Evolutionary conservation across 2,888 invertebrate genomes (phyloP).

Genomic region (Ornithoptera priamus): DNA sequence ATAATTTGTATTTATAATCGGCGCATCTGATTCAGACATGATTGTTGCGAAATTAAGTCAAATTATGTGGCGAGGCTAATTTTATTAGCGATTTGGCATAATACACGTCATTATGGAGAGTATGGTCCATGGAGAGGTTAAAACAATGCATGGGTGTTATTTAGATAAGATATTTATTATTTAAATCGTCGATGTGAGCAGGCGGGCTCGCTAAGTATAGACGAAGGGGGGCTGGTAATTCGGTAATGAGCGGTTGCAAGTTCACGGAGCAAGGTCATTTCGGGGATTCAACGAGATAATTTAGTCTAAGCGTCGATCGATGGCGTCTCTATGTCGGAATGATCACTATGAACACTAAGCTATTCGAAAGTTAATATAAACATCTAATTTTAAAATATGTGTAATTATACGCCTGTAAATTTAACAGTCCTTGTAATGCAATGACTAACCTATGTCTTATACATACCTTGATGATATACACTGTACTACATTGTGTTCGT

Average conservation of each 20-base stretch:
- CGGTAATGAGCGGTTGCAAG: constrained; percentile 74
- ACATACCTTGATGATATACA: too few species aligned
- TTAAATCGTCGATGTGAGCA: constrained; percentile 61
- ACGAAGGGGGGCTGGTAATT: constrained; percentile 67
- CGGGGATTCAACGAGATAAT: constrained; percentile 59
- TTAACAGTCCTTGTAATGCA: too few species aligned
- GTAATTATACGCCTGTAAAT: neutral
- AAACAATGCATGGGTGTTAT: constrained; percentile 74
- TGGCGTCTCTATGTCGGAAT: constrained; percentile 43
- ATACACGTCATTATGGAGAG: constrained; percentile 70
- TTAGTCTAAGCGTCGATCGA: constrained; percentile 45
- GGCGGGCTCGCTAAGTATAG: constrained; percentile 71
- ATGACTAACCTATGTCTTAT: too few species aligned
- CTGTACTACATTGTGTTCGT: too few species aligned
- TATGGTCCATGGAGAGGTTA: constrained; percentile 57
- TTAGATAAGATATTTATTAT: constrained; percentile 79
- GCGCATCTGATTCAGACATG: constrained; percentile 63
- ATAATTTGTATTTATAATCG: constrained; percentile 54
- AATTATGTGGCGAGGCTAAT: constrained; percentile 69
- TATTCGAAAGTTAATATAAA: constrained; percentile 26
- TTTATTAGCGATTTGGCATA: constrained; percentile 75
- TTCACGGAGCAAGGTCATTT: constrained; percentile 68
- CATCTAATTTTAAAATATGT: neutral
- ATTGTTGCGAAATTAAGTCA: constrained; percentile 71
- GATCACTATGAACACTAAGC: constrained; percentile 7